Conservation (phyloP, 2,113 vertebrate genomes). For the Pseudorasbora parva region DNA sequence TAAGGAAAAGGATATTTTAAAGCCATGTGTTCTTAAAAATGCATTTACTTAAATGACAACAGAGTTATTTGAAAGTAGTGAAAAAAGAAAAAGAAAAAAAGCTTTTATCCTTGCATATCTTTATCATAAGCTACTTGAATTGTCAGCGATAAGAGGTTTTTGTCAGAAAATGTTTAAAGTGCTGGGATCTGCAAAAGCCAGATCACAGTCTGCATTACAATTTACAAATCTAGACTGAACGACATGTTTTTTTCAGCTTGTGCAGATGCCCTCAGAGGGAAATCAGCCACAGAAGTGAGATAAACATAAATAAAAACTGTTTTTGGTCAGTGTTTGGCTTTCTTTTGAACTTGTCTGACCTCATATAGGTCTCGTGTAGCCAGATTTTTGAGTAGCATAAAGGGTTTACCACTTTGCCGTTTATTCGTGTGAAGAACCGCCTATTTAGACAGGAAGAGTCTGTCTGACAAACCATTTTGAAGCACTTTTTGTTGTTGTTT, state of each 20-base stretch:
- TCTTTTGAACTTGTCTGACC: neutral
- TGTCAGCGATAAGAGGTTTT: neutral
- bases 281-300: conserved; percentile 3
- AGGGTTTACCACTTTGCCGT: neutral
- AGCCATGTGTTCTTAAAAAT: neutral
- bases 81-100: neutral
- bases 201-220: neutral
- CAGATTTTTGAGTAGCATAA: neutral
- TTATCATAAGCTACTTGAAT: neutral
- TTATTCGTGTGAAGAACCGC: neutral
- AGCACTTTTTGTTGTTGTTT: neutral
- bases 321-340: neutral
- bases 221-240: neutral
- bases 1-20: neutral
- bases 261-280: neutral
- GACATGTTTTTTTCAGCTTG: neutral
- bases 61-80: neutral
- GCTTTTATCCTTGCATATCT: neutral
- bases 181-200: neutral
- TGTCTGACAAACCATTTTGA: neutral
- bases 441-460: neutral
- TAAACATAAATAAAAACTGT: neutral
- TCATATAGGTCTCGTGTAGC: neutral
- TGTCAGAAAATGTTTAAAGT: neutral
- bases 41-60: neutral